Conservation (phyloP, 2,888 invertebrate genomes). For the Drosophila longiperda region DNA sequence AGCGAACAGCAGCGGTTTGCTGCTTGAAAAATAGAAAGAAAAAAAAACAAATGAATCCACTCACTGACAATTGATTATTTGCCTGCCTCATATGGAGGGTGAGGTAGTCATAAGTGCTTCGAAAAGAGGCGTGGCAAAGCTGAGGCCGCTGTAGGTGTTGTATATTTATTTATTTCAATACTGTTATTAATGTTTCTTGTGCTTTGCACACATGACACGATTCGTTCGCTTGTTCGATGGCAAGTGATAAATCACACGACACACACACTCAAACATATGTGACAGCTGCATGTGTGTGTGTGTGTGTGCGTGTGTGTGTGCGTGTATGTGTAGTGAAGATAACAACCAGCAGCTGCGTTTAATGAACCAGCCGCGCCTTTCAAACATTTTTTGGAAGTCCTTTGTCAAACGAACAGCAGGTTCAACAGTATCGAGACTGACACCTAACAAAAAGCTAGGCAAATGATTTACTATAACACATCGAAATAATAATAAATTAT, state of each 20-base stretch:
- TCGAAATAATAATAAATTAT: slow-evolving; percentile 27
- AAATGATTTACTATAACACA: not conserved
- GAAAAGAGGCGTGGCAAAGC: slow-evolving; percentile 35
- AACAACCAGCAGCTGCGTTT: slow-evolving; percentile 77
- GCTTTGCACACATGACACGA: slow-evolving; percentile 75
- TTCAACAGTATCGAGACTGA: slow-evolving; percentile 25
- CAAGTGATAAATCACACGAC: slow-evolving; percentile 73
- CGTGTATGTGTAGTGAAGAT: slow-evolving; percentile 54
- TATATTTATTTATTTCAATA: slow-evolving; percentile 62
- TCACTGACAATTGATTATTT: slow-evolving; percentile 38
- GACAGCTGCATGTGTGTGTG: slow-evolving; percentile 25
- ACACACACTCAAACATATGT: slow-evolving; percentile 20
- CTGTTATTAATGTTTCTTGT: slow-evolving; percentile 71
- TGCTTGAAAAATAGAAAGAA: slow-evolving; percentile 34
- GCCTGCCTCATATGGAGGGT: slow-evolving; percentile 10
- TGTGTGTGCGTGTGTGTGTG: slow-evolving; percentile 20
- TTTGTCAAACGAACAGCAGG: slow-evolving; percentile 55
- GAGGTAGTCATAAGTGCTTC: slow-evolving; percentile 28
- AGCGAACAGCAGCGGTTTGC: slow-evolving; percentile 8
- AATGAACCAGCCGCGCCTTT: slow-evolving; percentile 76
- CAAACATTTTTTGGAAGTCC: slow-evolving; percentile 59
- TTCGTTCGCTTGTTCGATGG: slow-evolving; percentile 59
- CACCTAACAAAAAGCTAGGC: slow-evolving; percentile 24
- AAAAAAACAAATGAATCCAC: slow-evolving; percentile 20
- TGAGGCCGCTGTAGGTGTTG: slow-evolving; percentile 29